phyloP scores from a whole-genome alignment of 2,797 vertebrate species.

The Lepilemur septentrionalis region DNA sequence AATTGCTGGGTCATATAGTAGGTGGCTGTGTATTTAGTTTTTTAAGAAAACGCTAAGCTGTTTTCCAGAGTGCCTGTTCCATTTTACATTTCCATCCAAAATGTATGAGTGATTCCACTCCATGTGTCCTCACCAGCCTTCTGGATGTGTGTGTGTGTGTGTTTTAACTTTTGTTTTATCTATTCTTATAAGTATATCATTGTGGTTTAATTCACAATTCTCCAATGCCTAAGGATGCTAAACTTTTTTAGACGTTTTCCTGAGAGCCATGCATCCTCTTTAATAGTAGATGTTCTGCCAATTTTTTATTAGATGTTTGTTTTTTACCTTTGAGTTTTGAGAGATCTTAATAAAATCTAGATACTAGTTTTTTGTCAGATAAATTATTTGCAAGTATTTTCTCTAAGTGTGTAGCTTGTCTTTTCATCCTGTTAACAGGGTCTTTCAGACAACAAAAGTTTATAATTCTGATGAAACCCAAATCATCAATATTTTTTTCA shows the following conservation, averaged over 20 bases:
- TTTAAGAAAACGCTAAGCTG: neutral
- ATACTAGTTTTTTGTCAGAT: neutral
- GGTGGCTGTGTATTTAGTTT: neutral
- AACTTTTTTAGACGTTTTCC: neutral
- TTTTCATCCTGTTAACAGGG: neutral
- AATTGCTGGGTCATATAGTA: neutral
- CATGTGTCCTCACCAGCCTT: neutral
- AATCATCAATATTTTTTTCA: neutral
- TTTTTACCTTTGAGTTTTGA: neutral
- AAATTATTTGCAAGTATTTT: neutral
- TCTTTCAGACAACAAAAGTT: neutral
- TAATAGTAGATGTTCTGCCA: neutral
- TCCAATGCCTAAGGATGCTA: neutral
- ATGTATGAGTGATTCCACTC: neutral
- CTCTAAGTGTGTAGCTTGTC: too few relatives aligned
- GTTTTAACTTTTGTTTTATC: neutral
- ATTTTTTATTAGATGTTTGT: neutral
- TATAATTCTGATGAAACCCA: neutral
- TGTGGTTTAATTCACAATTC: neutral
- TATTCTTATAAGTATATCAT: neutral
- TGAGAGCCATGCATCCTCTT: too few relatives aligned
- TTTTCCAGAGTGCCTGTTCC: neutral
- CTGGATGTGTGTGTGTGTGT: neutral
- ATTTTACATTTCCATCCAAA: neutral
- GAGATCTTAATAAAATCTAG: neutral